Evolutionary conservation across 35 echinoderm and acorn worm species (phyloP), one percentile per base, ranked within the genome.

Genomic region (Apostichopus japonicus): DNA sequence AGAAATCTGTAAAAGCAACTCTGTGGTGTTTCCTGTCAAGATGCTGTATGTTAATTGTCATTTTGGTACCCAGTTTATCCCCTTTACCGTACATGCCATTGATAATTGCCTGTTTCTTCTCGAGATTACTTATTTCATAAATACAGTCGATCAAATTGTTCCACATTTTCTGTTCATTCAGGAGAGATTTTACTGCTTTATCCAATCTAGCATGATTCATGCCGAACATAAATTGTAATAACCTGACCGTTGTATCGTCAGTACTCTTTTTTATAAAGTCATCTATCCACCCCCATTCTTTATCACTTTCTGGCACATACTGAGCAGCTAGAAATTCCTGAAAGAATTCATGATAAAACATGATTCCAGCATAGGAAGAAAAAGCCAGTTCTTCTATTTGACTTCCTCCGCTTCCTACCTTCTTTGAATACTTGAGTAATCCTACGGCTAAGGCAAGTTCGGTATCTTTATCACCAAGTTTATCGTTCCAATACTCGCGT

Each of bases 261-360:
- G 13, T 7, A 22, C 22, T 71, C 22, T 19, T 19, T 22, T 87
- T 62, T 4, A 87, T 44, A 11, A 65, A 65, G 53, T 87, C 57
- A 15, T 21, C 13, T 11, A 87, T 17, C 24, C 19, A 57, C 23
- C 27, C 65, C 24, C 19, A 56, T 11, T 87, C 19, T 65, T 17
- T 58, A 14, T 87, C 14, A n/a, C 23, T 62, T 23, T 27, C 15
- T 23, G 56, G 25, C 0, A 71, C 15, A 53, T 87, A 87, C 21
- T 71, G 19, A 71, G 54, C 86, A 17, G 63, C 56, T 23, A 87
- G 44, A 62, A 56, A 87, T 87, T 87, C 86, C 24, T 61, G 5
- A 51, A 87, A 87, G 57, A 57, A 87, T 58, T 87, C 53, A 71
- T 87, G 86, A 61, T 87, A 87, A 71, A 87, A 87, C 57, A 11